Evolutionary conservation across 2,888 invertebrate species (phyloP).

Genomic region (Drepanosiphum platanoidis): DNA sequence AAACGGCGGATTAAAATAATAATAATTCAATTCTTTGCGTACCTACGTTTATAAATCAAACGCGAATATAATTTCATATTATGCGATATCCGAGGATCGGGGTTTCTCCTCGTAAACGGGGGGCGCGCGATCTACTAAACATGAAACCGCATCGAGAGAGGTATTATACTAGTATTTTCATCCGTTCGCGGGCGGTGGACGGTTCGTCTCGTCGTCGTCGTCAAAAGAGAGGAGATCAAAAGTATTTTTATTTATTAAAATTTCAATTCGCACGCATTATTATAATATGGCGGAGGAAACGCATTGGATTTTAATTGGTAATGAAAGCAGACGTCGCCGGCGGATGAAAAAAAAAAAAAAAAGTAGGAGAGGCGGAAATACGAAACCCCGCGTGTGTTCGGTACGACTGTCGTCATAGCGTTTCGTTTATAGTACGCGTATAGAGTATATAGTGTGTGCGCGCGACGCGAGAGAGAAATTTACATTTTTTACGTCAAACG

Average conservation of each 20-base stretch:
- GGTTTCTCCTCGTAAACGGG: not conserved
- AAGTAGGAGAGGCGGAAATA: not conserved
- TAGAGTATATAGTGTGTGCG: not conserved
- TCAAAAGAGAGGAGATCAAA: constrained; percentile 29
- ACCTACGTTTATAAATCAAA: not conserved
- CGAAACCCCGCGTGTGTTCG: not conserved
- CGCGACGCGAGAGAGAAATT: not conserved
- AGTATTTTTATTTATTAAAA: constrained; percentile 24
- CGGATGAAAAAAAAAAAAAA: too few species aligned
- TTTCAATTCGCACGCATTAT: constrained; percentile 8
- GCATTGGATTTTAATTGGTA: constrained; percentile 12
- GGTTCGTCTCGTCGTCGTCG: not conserved
- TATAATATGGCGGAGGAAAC: not conserved
- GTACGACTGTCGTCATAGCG: too few species aligned
- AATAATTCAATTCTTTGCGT: not conserved
- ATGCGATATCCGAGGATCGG: not conserved
- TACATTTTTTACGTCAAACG: not conserved
- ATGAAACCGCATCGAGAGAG: not conserved
- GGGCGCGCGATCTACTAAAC: not conserved
- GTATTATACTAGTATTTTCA: not conserved
- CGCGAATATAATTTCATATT: too few species aligned
- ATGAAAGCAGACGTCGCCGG: not conserved
- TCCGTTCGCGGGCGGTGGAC: not conserved
- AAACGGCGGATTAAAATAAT: not conserved
- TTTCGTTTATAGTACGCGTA: not conserved